Evolutionary conservation across 2,797 vertebrate species (phyloP).

Genomic region (Clarias fuscus): DNA sequence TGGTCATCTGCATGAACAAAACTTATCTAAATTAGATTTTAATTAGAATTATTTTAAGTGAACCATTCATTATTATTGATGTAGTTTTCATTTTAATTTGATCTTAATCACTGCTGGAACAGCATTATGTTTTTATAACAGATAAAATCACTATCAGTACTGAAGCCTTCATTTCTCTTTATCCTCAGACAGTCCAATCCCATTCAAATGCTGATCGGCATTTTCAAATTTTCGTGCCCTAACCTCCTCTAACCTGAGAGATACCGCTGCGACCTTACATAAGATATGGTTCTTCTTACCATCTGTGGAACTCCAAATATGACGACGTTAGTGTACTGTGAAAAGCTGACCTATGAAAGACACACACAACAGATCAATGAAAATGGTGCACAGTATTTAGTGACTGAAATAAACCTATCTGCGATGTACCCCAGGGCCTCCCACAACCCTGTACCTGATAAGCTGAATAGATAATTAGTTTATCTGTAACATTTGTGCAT

Average conservation of each 20-base stretch:
- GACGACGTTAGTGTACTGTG: constrained; percentile 85
- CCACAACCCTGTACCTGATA: too few species aligned
- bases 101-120: not conserved
- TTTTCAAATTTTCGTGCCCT: too few species aligned
- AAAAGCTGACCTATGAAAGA: constrained; percentile 84
- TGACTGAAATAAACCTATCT: too few species aligned
- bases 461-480: too few species aligned
- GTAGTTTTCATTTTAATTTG: not conserved
- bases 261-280: too few species aligned
- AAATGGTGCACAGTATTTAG: not conserved
- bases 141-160: not conserved
- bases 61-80: too few species aligned
- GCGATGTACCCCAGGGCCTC: too few species aligned
- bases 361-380: not conserved
- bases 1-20: not conserved
- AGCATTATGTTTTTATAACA: not conserved
- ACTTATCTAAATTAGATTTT: not conserved
- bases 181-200: constrained; percentile 80
- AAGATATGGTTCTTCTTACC: constrained; percentile 75
- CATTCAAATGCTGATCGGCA: too few species aligned
- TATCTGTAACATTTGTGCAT: too few species aligned
- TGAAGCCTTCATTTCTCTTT: constrained; percentile 61
- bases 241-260: too few species aligned
- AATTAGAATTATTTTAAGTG: too few species aligned
- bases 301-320: constrained; percentile 97